Conservation (phyloP, 1,140 invertebrate species). For the Cydia pomonella region DNA sequence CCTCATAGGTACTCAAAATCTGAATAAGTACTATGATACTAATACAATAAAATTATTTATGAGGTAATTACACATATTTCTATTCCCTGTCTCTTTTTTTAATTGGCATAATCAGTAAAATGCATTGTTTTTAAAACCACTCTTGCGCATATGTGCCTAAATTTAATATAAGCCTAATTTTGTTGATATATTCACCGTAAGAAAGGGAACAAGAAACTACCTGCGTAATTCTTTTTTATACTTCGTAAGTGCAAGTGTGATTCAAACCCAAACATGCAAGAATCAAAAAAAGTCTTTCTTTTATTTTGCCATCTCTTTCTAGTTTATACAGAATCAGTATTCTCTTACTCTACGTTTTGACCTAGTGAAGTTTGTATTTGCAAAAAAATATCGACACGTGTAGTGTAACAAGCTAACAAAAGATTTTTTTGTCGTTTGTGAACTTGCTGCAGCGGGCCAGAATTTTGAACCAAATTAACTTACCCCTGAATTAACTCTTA, state of each 20-base stretch:
- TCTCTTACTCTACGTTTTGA: neutral
- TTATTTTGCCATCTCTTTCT: slow-evolving; percentile 3
- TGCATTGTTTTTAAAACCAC: too few species aligned
- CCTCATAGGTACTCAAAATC: too few species aligned
- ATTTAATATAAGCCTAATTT: neutral
- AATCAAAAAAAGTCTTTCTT: neutral
- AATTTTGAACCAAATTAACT: slow-evolving; percentile 37
- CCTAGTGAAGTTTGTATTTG: slow-evolving; percentile 6
- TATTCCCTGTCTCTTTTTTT: too few species aligned
- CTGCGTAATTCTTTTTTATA: neutral
- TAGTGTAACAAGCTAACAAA: slow-evolving; percentile 44
- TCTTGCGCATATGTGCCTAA: too few species aligned
- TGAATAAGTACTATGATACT: too few species aligned
- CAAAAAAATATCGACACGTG: slow-evolving; percentile 45
- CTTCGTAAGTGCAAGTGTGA: neutral
- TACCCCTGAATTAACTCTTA: slow-evolving; percentile 32
- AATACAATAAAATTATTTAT: too few species aligned
- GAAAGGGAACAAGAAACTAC: neutral
- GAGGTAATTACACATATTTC: too few species aligned
- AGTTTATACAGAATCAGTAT: neutral
- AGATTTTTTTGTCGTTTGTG: slow-evolving; percentile 38
- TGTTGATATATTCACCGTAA: neutral
- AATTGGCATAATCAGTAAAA: too few species aligned
- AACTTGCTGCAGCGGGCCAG: slow-evolving; percentile 42
- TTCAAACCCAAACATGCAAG: neutral